Evolutionary conservation across 2,113 vertebrate species (phyloP).

Genomic region (Sus scrofa): DNA sequence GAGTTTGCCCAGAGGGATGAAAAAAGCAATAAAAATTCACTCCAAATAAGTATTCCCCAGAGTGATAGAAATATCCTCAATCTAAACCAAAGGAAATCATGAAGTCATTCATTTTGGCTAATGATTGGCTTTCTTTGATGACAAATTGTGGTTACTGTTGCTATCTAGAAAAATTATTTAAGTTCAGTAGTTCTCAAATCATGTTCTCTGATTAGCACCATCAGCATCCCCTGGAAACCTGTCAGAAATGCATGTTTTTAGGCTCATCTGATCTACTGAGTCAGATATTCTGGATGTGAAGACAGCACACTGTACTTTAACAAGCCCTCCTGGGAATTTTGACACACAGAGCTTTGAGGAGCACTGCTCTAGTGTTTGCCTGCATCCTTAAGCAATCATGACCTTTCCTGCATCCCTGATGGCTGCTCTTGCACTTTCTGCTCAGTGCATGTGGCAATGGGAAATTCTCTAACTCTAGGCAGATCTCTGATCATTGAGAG

Average conservation of each 20-base stretch:
- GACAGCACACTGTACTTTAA: not conserved
- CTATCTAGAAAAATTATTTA: not conserved
- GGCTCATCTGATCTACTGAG: not conserved
- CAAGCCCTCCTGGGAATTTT: not conserved
- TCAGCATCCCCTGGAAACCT: not conserved
- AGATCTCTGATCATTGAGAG: not conserved
- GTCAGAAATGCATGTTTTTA: not conserved
- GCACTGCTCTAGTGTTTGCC: not conserved
- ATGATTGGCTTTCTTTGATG: not conserved
- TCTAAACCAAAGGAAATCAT: not conserved
- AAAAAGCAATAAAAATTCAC: not conserved
- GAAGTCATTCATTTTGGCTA: not conserved
- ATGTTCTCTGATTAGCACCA: not conserved
- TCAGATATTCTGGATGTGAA: not conserved
- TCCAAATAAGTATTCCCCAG: not conserved
- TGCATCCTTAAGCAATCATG: not conserved
- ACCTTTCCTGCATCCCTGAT: not conserved
- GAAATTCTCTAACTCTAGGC: not conserved
- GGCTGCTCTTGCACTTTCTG: not conserved
- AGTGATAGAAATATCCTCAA: not conserved
- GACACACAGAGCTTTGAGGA: not conserved
- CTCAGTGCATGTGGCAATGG: not conserved
- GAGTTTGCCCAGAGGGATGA: not conserved
- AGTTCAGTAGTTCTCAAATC: not conserved
- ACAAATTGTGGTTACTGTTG: not conserved